Evolutionary conservation across 2,888 invertebrate species (phyloP), one percentile per base, ranked within the genome.

Genomic region (Sceliomorpha sp.): DNA sequence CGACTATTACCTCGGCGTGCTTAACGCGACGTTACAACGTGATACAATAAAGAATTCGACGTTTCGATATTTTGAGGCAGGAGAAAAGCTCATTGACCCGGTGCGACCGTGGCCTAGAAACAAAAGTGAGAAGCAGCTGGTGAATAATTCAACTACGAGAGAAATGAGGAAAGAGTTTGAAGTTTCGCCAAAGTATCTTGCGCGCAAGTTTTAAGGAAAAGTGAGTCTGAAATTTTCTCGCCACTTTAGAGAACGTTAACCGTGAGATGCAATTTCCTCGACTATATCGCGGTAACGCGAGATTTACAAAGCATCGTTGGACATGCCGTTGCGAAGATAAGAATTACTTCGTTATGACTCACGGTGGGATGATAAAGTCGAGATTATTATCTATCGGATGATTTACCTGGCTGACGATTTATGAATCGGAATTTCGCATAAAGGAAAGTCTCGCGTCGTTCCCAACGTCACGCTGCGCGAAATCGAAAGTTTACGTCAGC

Each of bases 91-190:
- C 66, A 63, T 59, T 67, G 72, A 72, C 72, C 72, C 66, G 70
- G 74, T 70, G 73, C 80, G 84, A 86, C 88, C 88, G 84, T 88
- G 88, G 88, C 88, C 88, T 83, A 87, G 88, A 88, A 87, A 88
- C 85, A 87, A 86, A 85, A 82, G 84, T 81, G 79, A 79, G 79
- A 82, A 80, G 80, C 79, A 82, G 81, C 85, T 86, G 81, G 85
- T 88, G 87, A 87, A 88, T 88, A 86, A 87, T 88, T 88, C 86
- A 87, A 82, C 82, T 80, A 80, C 74, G 81, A 77, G 79, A 77
- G 81, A 85, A 87, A 87, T 86, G 86, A 88, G 85, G 82, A 87
- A 88, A 86, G 85, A 87, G 86, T 86, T 87, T 79, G 84, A 88
- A 86, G 80, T 87, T 86, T 85, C 77, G 76, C 72, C 72, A 70